phyloP scores from a whole-genome alignment of 2,113 vertebrate genomes.

The Lepus americanus region DNA sequence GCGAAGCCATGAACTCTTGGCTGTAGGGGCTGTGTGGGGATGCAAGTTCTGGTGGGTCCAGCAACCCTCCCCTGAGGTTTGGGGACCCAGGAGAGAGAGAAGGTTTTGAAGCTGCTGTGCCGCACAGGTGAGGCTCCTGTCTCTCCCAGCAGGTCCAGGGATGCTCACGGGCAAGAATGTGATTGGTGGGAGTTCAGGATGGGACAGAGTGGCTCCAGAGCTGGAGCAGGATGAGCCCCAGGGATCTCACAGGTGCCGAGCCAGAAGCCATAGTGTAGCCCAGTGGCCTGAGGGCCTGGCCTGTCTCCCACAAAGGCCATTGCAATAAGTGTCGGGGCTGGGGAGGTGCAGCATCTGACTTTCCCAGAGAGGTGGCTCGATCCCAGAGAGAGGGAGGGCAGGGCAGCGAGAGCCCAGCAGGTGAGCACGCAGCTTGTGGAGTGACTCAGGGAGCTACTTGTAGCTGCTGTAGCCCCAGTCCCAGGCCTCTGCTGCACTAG shows the following conservation, averaged over 20 bases:
- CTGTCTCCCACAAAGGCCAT: not conserved
- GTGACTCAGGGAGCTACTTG: slow-evolving; percentile 79
- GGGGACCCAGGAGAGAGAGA: not conserved
- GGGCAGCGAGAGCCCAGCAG: not conserved
- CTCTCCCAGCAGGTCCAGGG: not conserved
- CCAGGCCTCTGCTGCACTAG: not conserved
- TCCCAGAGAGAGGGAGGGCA: slow-evolving; percentile 3
- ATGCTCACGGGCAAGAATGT: not conserved
- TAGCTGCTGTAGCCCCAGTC: not conserved
- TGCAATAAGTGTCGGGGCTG: not conserved
- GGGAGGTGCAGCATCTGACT: not conserved
- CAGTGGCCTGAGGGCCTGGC: not conserved
- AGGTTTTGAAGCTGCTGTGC: not conserved
- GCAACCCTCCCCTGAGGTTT: not conserved
- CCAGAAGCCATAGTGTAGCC: not conserved
- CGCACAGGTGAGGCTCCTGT: not conserved
- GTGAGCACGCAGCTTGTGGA: not conserved
- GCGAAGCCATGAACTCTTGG: not conserved
- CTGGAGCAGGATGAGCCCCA: not conserved
- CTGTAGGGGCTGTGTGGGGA: not conserved
- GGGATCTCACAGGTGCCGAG: not conserved
- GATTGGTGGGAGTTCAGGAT: not conserved
- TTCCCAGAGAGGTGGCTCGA: not conserved
- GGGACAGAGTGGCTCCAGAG: not conserved
- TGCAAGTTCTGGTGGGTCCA: not conserved